Conservation (phyloP, 2,888 invertebrate species). For the Dryadula phaetusa region DNA sequence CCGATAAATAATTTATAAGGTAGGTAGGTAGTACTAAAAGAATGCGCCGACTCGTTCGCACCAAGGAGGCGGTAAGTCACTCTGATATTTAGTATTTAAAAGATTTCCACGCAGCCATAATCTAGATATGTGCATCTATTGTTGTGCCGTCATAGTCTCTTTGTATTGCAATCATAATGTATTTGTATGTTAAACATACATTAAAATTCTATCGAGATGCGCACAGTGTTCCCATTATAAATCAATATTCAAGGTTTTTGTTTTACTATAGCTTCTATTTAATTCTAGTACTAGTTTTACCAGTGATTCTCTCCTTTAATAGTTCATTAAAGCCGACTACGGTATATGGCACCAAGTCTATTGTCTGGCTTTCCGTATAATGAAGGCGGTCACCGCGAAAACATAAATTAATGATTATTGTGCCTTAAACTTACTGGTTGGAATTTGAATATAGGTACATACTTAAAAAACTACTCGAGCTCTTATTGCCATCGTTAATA, state of each 20-base stretch:
- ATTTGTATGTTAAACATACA: constrained; percentile 77
- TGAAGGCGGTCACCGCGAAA: constrained; percentile 16
- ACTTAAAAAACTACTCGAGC: not conserved
- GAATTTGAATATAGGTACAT: not conserved
- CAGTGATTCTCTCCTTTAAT: constrained; percentile 45
- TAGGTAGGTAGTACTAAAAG: constrained; percentile 10
- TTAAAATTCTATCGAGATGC: constrained; percentile 64
- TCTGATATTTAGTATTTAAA: constrained; percentile 45
- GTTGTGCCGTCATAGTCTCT: constrained; percentile 51
- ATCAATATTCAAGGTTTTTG: constrained; percentile 68
- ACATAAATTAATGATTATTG: constrained; percentile 14
- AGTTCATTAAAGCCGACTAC: constrained; percentile 43
- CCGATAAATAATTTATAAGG: constrained; percentile 37
- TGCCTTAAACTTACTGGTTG: not conserved
- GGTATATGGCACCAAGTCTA: constrained; percentile 37
- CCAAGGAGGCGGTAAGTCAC: constrained; percentile 33
- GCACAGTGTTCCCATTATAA: constrained; percentile 51
- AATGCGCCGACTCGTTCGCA: constrained; percentile 30
- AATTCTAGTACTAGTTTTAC: constrained; percentile 40
- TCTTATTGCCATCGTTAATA: not conserved
- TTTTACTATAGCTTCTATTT: constrained; percentile 39
- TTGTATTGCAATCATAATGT: constrained; percentile 64
- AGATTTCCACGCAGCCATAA: constrained; percentile 56
- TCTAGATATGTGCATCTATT: constrained; percentile 65
- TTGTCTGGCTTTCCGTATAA: constrained; percentile 38